These are phyloP conservation scores for Macrotrachela quadricornifera DNA, from an alignment of 1,140 invertebrate species.

Conservation along the genomic window DNA sequence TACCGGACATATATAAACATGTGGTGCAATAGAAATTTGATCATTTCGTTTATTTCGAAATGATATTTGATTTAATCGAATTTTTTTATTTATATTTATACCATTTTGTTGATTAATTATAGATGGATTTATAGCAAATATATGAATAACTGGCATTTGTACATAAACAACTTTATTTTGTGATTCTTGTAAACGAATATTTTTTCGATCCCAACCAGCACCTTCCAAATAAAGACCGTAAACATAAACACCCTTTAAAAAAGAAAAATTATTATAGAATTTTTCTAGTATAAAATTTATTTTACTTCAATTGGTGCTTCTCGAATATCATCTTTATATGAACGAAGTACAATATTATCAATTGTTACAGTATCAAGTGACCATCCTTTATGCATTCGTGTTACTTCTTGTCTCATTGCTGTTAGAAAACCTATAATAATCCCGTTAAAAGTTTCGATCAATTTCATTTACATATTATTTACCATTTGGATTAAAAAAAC, in stretches of 20 bases:
- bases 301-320: conserved; percentile 16
- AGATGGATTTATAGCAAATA: conserved; percentile 32
- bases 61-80: neutral
- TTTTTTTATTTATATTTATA: neutral
- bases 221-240: conserved; percentile 24
- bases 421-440: conserved; percentile 22
- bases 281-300: neutral
- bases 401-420: conserved; percentile 31
- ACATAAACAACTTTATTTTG: conserved; percentile 21
- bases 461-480: neutral
- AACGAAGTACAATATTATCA: conserved; percentile 25
- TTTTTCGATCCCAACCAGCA: conserved; percentile 26
- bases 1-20: neutral
- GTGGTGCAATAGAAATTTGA: neutral
- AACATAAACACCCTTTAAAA: conserved; percentile 34
- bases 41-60: neutral
- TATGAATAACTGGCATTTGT: conserved; percentile 20
- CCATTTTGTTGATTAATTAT: neutral
- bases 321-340: conserved; percentile 24
- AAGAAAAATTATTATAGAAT: neutral
- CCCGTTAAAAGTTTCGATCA: neutral
- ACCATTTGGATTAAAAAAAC: conserved; percentile 25
- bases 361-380: conserved; percentile 26
- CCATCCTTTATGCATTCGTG: conserved; percentile 27
- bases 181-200: conserved; percentile 22